Evolutionary conservation across 2,113 vertebrate genomes (phyloP).

Genomic region (Lophotis ruficrista): DNA sequence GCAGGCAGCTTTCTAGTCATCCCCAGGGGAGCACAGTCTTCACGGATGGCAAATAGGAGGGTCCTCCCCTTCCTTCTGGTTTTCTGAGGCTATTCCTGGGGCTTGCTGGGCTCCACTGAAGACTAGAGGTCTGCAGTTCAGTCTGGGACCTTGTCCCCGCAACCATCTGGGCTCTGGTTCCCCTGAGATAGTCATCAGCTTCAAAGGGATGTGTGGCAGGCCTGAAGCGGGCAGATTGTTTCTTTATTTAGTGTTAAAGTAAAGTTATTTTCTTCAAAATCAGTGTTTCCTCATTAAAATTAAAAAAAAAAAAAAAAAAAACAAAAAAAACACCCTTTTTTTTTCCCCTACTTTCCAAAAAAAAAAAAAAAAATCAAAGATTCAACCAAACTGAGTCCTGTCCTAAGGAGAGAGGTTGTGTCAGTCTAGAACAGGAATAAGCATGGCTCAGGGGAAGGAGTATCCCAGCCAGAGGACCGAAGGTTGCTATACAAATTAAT

Average conservation of each 20-base stretch:
- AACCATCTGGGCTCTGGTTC: not conserved
- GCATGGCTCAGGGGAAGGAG: constrained; percentile 33
- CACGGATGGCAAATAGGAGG: not conserved
- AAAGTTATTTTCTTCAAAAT: not conserved
- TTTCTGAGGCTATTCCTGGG: not conserved
- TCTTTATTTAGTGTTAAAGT: not conserved
- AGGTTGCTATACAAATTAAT: constrained; percentile 68
- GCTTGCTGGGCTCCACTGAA: not conserved
- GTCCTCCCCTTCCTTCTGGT: not conserved
- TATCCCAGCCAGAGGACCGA: constrained; percentile 50
- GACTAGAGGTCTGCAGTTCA: not conserved
- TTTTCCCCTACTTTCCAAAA: fast-evolving
- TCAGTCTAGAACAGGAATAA: constrained; percentile 20
- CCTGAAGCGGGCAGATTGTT: not conserved
- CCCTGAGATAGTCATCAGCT: not conserved
- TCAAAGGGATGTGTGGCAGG: not conserved
- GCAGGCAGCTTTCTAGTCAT: not conserved
- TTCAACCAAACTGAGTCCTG: not conserved
- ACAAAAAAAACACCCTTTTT: fast-evolving
- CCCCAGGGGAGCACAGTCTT: not conserved
- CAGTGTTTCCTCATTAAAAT: not conserved
- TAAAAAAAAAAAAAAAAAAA: not conserved
- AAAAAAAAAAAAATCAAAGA: no score
- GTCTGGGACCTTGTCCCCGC: not conserved
- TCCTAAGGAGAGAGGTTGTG: not conserved